phyloP scores from a whole-genome alignment of 2,113 vertebrate genomes.

The Lasiurus cinereus region DNA sequence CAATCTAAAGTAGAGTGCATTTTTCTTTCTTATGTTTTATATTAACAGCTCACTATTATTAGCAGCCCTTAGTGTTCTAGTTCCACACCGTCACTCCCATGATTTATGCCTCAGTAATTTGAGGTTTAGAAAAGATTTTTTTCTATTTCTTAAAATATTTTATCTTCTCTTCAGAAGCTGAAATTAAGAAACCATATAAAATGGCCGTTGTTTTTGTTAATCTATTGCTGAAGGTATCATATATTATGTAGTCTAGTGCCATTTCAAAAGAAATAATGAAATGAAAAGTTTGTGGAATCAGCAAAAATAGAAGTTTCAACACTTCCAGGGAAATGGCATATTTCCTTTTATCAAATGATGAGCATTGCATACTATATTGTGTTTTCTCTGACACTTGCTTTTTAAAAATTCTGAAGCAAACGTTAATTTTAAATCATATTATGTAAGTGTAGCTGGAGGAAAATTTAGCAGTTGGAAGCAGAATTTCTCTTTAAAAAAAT shows the following conservation, averaged over 20 bases:
- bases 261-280: background rate
- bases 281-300: background rate
- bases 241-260: background rate
- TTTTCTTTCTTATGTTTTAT: background rate
- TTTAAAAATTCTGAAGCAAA: background rate
- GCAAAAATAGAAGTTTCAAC: background rate
- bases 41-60: background rate
- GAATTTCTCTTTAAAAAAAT: background rate
- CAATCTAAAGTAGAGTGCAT: background rate
- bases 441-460: background rate
- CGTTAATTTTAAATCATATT: slow-evolving; percentile 29
- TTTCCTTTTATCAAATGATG: background rate
- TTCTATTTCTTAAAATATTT: background rate
- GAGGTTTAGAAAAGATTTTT: background rate
- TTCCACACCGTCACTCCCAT: background rate
- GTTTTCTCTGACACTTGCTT: background rate
- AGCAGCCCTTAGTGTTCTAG: background rate
- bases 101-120: background rate
- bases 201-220: background rate
- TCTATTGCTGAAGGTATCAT: background rate
- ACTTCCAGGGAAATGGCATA: background rate
- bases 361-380: background rate
- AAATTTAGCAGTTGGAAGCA: background rate
- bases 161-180: background rate
- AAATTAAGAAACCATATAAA: background rate